A percentile compares a stretch with the other conserved stretches of the same genome.
Conservation (phyloP, 2,113 vertebrate species). For the rabbit (Oryctolagus cuniculus) region DNA sequence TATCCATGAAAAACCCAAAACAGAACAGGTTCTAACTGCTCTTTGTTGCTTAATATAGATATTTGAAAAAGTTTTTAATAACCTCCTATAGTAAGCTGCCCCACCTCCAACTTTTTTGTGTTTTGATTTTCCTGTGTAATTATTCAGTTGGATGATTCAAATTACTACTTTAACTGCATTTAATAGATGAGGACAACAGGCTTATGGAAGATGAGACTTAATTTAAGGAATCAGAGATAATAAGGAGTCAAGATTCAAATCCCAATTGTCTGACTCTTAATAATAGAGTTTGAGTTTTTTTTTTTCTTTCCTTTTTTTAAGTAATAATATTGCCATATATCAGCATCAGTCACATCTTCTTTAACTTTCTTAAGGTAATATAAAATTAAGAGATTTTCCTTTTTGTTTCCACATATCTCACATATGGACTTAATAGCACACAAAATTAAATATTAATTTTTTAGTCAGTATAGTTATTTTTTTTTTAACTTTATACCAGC, state of each 20-base stretch:
- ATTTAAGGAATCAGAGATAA: slow-evolving; percentile 20
- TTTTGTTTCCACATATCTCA: slow-evolving; percentile 7
- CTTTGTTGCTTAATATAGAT: slow-evolving; percentile 45
- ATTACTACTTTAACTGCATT: not conserved
- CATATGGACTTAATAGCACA: not conserved
- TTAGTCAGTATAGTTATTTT: not conserved
- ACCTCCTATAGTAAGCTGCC: not conserved
- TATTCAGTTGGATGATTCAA: slow-evolving; percentile 26
- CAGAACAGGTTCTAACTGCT: not conserved
- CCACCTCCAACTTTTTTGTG: not conserved
- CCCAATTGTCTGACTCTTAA: not conserved
- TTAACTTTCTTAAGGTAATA: slow-evolving; percentile 40
- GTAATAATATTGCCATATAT: not conserved
- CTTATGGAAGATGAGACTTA: slow-evolving; percentile 24
- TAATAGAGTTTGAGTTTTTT: not conserved
- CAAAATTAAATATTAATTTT: slow-evolving; percentile 39
- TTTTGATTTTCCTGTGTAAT: slow-evolving; percentile 36
- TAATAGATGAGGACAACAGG: slow-evolving; percentile 35
- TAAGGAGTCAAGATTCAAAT: slow-evolving; percentile 18
- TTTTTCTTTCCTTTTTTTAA: not conserved
- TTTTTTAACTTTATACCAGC: slow-evolving; percentile 12
- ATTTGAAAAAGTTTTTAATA: not conserved
- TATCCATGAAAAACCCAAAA: slow-evolving; percentile 15
- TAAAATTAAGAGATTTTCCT: slow-evolving; percentile 10
- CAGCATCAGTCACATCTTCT: not conserved